These are phyloP conservation scores for Hetaerina americana DNA, from an alignment of 1,140 invertebrate species.

Conservation along the genomic window DNA sequence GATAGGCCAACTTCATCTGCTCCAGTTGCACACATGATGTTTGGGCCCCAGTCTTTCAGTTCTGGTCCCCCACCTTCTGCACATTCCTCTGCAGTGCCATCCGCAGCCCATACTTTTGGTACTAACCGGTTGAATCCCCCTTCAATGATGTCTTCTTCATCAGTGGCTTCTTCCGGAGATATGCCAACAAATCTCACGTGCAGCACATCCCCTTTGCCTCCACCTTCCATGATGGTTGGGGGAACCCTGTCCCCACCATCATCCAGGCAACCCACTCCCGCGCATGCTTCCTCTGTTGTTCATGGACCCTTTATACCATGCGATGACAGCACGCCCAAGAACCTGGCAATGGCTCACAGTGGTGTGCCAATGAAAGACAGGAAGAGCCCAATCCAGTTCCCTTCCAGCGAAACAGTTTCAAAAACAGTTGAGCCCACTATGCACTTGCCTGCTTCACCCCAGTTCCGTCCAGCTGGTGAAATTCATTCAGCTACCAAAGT, in stretches of 20 bases:
- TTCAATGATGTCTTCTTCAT: no score
- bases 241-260: background rate
- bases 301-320: background rate
- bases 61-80: background rate
- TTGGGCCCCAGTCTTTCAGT: background rate
- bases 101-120: background rate
- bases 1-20: background rate
- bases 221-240: no score
- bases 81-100: background rate
- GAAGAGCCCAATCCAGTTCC: background rate
- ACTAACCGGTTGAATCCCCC: background rate
- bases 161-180: background rate
- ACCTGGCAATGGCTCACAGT: background rate
- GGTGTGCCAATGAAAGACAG: no score
- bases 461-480: background rate
- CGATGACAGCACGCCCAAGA: background rate
- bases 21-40: background rate
- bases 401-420: background rate
- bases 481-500: background rate
- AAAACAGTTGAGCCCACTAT: background rate
- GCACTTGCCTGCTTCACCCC: background rate
- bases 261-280: background rate
- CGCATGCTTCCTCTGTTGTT: background rate
- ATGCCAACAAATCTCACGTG: background rate
- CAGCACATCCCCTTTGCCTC: no score